Conservation (phyloP, 2,113 vertebrate species). For the Sinocyclocheilus anophthalmus region DNA sequence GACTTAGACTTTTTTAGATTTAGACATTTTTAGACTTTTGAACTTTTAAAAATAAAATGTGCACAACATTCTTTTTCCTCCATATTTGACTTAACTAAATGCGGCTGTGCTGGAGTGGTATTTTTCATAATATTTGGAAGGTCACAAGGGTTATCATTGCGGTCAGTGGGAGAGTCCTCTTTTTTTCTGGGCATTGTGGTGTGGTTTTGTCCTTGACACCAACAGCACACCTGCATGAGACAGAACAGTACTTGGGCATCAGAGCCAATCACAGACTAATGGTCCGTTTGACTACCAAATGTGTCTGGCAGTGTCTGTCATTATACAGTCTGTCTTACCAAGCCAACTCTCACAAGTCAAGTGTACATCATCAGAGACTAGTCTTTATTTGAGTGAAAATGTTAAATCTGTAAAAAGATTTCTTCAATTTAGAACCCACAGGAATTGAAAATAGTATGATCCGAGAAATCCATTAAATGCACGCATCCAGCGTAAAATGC, state of each 20-base stretch:
- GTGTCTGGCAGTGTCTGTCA: neutral
- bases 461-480: neutral
- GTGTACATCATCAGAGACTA: neutral
- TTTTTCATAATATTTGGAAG: too few relatives aligned
- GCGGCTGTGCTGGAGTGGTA: too few relatives aligned
- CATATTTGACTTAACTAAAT: neutral
- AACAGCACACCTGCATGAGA: neutral
- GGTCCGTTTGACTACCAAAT: neutral
- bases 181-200: neutral
- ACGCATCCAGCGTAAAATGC: too few relatives aligned
- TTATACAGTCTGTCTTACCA: neutral
- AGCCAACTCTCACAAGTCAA: neutral
- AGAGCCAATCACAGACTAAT: neutral
- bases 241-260: neutral
- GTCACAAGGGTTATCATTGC: neutral
- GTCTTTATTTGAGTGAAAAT: neutral
- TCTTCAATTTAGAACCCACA: neutral
- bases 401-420: neutral
- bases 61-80: too few relatives aligned
- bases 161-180: neutral
- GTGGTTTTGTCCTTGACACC: neutral
- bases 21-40: too few relatives aligned
- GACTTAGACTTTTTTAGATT: too few relatives aligned
- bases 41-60: too few relatives aligned
- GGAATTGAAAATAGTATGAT: neutral